phyloP scores from a whole-genome alignment of 2,113 vertebrate genomes.

The Menura novaehollandiae region DNA sequence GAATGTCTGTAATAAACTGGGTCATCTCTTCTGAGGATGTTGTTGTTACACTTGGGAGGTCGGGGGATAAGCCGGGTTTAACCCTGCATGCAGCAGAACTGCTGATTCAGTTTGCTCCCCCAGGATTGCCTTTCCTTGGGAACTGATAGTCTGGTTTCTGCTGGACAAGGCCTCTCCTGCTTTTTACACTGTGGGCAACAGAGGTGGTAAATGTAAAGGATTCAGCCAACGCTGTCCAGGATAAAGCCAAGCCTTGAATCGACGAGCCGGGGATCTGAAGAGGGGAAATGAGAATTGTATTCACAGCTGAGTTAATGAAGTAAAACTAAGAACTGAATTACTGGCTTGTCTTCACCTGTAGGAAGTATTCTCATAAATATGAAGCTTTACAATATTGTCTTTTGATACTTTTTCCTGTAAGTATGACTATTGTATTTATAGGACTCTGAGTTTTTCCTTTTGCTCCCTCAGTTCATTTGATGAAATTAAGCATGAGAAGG shows the following conservation, averaged over 20 bases:
- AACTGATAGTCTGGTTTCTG: not conserved
- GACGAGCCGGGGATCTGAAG: not conserved
- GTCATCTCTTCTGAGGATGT: slow-evolving; percentile 29
- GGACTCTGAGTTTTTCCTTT: not conserved
- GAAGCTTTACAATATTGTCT: not conserved
- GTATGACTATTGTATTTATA: not conserved
- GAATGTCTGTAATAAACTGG: slow-evolving; percentile 12
- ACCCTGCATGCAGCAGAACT: not conserved
- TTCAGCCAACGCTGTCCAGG: not conserved
- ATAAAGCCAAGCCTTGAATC: not conserved
- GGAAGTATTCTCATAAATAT: not conserved
- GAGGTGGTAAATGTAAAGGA: not conserved
- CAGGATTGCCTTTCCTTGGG: not conserved
- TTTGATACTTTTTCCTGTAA: not conserved
- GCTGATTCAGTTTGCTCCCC: not conserved
- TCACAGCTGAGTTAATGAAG: not conserved
- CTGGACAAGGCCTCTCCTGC: not conserved
- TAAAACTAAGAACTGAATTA: not conserved
- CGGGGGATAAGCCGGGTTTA: slow-evolving; percentile 28
- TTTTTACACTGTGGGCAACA: not conserved
- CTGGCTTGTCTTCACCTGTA: not conserved
- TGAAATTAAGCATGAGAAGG: not conserved
- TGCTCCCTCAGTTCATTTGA: not conserved
- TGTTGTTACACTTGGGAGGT: slow-evolving; percentile 30
- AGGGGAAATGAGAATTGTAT: not conserved